Conservation (phyloP, 92 coral and sea anemone species). For the Virgularia gustaviana region DNA sequence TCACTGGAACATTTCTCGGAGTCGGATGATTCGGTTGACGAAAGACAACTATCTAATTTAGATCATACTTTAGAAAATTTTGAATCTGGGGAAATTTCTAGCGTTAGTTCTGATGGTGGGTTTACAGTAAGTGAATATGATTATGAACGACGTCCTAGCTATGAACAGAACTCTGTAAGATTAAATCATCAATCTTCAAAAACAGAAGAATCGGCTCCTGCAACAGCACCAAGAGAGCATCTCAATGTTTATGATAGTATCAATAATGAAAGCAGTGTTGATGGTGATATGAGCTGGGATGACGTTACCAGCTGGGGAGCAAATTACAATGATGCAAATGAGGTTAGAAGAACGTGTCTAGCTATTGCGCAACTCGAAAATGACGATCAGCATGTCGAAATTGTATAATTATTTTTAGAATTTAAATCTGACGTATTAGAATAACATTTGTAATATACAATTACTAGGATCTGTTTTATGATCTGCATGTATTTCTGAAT, state of each 20-base stretch:
- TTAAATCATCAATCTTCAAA: neutral
- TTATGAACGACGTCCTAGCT: constrained; percentile 57
- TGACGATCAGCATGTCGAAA: constrained; percentile 18
- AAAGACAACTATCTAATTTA: constrained; percentile 60
- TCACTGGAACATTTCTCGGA: constrained; percentile 96
- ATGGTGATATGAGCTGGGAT: constrained; percentile 76
- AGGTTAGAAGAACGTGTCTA: constrained; percentile 75
- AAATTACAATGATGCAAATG: constrained; percentile 74
- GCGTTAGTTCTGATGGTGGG: constrained; percentile 93
- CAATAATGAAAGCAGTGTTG: constrained; percentile 56
- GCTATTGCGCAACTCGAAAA: constrained; percentile 80
- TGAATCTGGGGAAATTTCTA: constrained; percentile 79
- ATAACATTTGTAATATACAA: no score
- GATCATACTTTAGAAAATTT: constrained; percentile 71
- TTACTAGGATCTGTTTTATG: no score
- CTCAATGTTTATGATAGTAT: constrained; percentile 60
- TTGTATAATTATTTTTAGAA: constrained; percentile 16
- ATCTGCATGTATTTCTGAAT: no score
- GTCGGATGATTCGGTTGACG: constrained; percentile 72
- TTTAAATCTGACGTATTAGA: no score
- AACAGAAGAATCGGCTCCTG: constrained; percentile 19
- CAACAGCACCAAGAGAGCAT: constrained; percentile 20
- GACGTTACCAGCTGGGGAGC: constrained; percentile 86
- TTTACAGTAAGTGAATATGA: constrained; percentile 98
- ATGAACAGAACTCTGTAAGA: constrained; percentile 44